A percentile compares a stretch with the other conserved stretches of the same genome.
Conservation (phyloP, 30 jellyfish, hydroid and myxozoan genomes). For the Hydractinia echinata region DNA sequence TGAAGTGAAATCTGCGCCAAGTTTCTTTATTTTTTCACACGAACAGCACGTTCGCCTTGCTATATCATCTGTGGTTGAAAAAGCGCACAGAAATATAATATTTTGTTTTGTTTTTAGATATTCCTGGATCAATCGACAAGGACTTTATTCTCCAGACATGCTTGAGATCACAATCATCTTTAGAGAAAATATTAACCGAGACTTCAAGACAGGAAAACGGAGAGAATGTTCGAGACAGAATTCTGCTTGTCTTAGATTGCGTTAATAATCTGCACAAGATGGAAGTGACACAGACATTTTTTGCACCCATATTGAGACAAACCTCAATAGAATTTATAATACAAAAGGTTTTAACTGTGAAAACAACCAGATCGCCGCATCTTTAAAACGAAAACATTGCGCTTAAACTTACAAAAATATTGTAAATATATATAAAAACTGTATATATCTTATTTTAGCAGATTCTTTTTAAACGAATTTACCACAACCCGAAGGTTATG, state of each 20-base stretch:
- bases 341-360: constrained; percentile 32
- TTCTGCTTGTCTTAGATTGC: constrained; percentile 74
- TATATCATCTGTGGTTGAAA: background rate
- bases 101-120: constrained; percentile 40
- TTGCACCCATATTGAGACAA: constrained; percentile 72
- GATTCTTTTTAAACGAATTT: too few relatives aligned
- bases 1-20: too few relatives aligned
- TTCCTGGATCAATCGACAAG: constrained; percentile 73
- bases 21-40: too few relatives aligned
- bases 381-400: too few relatives aligned
- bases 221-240: constrained; percentile 58
- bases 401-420: too few relatives aligned
- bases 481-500: too few relatives aligned
- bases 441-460: too few relatives aligned
- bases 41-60: too few relatives aligned
- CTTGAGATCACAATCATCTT: constrained; percentile 66
- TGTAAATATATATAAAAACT: too few relatives aligned
- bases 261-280: constrained; percentile 68
- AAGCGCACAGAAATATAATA: background rate
- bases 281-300: constrained; percentile 87
- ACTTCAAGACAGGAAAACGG: constrained; percentile 50
- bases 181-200: constrained; percentile 67
- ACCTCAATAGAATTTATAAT: constrained; percentile 84
- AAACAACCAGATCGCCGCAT: background rate
- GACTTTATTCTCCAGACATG: constrained; percentile 66